Conservation (phyloP, 1,140 invertebrate genomes). For the Antheraea mylitta region DNA sequence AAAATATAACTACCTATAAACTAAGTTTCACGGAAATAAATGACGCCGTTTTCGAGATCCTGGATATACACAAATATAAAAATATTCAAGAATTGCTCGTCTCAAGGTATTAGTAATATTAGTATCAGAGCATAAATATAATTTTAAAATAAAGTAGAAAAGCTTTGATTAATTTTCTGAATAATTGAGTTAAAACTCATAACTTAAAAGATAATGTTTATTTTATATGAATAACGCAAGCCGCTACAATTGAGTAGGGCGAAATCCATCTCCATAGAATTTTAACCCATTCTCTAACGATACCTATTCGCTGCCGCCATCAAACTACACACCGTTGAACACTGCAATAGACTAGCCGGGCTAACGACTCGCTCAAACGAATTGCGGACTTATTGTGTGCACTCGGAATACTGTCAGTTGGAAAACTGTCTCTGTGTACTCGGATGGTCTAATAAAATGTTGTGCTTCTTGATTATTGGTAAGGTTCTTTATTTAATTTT, state of each 20-base stretch:
- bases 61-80: too few species aligned
- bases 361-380: neutral
- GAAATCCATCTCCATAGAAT: neutral
- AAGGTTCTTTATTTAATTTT: neutral
- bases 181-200: too few species aligned
- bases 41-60: too few species aligned
- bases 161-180: too few species aligned
- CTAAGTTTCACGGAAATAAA: too few species aligned
- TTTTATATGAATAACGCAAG: too few species aligned
- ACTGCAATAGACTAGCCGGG: neutral
- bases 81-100: too few species aligned
- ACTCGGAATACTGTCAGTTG: neutral
- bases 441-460: constrained; percentile 1
- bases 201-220: too few species aligned
- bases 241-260: neutral
- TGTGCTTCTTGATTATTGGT: constrained; percentile 7
- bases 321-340: neutral
- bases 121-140: too few species aligned
- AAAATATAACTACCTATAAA: too few species aligned
- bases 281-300: neutral
- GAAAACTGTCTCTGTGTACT: neutral
- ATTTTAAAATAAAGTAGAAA: too few species aligned
- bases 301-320: neutral
- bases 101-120: too few species aligned
- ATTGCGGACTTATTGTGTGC: neutral